Evolutionary conservation across 2,888 invertebrate species (phyloP).

Genomic region (Endotricha flammealis): DNA sequence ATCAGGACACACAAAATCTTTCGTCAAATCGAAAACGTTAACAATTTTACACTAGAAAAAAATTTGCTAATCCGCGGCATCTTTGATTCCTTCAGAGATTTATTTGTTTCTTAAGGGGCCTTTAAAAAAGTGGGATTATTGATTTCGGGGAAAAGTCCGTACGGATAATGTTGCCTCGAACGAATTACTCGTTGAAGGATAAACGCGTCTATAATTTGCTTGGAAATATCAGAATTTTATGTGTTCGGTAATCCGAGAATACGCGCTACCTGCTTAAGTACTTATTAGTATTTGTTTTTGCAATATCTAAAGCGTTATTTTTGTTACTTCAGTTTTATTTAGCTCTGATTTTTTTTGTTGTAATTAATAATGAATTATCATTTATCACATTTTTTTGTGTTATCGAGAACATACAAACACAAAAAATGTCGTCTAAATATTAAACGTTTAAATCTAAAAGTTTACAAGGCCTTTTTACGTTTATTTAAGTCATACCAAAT

Average conservation of each 20-base stretch:
- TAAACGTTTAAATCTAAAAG: too few relatives aligned
- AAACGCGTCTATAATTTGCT: constrained; percentile 67
- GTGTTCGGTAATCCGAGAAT: constrained; percentile 47
- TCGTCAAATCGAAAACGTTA: constrained; percentile 64
- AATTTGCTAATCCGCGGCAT: constrained; percentile 69
- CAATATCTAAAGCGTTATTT: constrained; percentile 1
- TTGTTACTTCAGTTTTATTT: too few relatives aligned
- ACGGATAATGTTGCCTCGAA: constrained; percentile 68
- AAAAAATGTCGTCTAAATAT: too few relatives aligned
- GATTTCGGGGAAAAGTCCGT: constrained; percentile 67
- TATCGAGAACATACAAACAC: too few relatives aligned
- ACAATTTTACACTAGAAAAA: constrained; percentile 61
- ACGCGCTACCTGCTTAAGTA: constrained; percentile 46
- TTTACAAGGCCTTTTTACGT: too few relatives aligned
- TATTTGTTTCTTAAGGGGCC: constrained; percentile 65
- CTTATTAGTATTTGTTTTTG: constrained; percentile 1
- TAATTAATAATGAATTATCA: too few relatives aligned
- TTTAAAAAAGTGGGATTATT: constrained; percentile 70
- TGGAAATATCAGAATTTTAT: constrained; percentile 52
- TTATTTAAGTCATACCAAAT: too few relatives aligned
- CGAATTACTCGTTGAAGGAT: constrained; percentile 71
- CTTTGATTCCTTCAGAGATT: constrained; percentile 60
- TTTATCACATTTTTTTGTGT: too few relatives aligned
- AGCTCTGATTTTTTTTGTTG: too few relatives aligned
- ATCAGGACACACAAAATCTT: constrained; percentile 61